Conservation (phyloP, 2,113 vertebrate genomes). For the Passer domesticus region DNA sequence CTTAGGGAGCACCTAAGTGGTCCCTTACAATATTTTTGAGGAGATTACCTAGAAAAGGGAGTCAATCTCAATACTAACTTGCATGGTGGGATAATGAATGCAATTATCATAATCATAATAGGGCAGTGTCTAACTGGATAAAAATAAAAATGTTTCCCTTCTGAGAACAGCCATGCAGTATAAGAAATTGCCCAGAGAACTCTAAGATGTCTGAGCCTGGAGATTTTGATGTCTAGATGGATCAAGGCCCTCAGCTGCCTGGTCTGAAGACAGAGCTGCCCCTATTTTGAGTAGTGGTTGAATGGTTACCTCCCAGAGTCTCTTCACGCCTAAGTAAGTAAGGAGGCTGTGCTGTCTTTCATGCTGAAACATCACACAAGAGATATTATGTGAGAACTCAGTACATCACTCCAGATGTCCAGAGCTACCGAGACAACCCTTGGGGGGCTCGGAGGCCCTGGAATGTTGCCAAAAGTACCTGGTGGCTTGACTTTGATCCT, state of each 20-base stretch:
- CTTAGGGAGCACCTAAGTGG: not conserved
- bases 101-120: not conserved
- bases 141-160: not conserved
- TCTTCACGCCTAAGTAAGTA: not conserved
- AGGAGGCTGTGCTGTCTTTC: not conserved
- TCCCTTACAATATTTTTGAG: not conserved
- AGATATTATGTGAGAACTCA: not conserved
- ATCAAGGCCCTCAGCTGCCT: not conserved
- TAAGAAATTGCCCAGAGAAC: not conserved
- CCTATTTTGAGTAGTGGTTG: not conserved
- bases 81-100: not conserved
- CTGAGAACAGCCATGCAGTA: not conserved
- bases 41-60: not conserved
- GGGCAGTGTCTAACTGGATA: not conserved
- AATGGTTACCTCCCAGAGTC: not conserved
- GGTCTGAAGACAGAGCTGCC: not conserved
- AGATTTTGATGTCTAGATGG: not conserved
- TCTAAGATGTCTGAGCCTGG: not conserved
- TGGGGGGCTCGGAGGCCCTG: too few species aligned
- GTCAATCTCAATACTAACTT: not conserved
- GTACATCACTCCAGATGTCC: too few species aligned
- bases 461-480: too few species aligned
- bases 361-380: not conserved
- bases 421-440: too few species aligned
- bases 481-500: too few species aligned